A percentile compares a stretch with the other conserved stretches of the same genome.
phyloP scores from a whole-genome alignment of 1,140 invertebrate species.

The Diachasmimorpha longicaudata region DNA sequence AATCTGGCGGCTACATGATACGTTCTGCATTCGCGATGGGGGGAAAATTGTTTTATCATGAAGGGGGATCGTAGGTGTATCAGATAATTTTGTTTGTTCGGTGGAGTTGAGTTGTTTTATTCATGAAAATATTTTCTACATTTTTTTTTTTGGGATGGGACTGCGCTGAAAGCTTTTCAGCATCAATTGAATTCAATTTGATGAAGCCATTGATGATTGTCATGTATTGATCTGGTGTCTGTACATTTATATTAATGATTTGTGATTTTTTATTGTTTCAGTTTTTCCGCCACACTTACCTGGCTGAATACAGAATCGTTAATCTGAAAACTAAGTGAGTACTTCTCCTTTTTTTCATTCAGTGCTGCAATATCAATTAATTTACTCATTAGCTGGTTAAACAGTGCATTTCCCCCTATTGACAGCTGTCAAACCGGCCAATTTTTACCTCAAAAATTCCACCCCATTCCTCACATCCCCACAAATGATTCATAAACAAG shows the following conservation, averaged over 20 bases:
- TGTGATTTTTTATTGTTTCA: slow-evolving; percentile 55
- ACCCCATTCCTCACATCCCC: too few species aligned
- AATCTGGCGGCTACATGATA: neutral
- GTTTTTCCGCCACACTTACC: slow-evolving; percentile 67
- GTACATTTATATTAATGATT: neutral
- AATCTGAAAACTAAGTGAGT: slow-evolving; percentile 65
- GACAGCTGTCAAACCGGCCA: too few species aligned
- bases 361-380: slow-evolving; percentile 37
- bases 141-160: neutral
- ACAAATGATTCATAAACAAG: too few species aligned
- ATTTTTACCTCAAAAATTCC: too few species aligned
- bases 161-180: too few species aligned
- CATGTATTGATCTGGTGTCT: too few species aligned
- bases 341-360: slow-evolving; percentile 29
- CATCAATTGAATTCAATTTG: too few species aligned
- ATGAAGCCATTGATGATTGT: too few species aligned
- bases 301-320: slow-evolving; percentile 66
- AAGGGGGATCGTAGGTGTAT: neutral
- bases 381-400: too few species aligned
- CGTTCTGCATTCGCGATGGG: neutral
- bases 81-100: neutral
- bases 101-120: neutral
- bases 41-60: neutral
- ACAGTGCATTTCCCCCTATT: too few species aligned
- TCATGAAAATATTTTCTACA: neutral